Percentiles rank a stretch among this genome's conserved stretches.
Conservation (phyloP, 2,888 invertebrate genomes). For the Platycnemis pennipes region DNA sequence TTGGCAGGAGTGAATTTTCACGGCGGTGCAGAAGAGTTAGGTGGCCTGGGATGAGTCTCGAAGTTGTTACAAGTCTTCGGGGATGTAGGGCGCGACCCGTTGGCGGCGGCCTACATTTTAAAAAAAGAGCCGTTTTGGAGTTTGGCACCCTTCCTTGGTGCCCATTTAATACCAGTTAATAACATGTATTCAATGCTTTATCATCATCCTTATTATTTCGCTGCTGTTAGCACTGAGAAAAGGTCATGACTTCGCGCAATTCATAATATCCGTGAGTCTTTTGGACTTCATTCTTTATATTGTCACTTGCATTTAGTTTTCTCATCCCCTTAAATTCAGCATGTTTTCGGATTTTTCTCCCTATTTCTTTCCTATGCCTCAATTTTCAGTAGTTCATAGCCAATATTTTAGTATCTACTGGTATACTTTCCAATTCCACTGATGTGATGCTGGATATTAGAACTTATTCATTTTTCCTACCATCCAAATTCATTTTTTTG, state of each 20-base stretch:
- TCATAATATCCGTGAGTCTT: neutral
- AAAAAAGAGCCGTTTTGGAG: neutral
- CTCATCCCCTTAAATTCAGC: too few relatives aligned
- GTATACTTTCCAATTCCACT: too few relatives aligned
- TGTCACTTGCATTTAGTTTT: too few relatives aligned
- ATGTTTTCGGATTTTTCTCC: too few relatives aligned
- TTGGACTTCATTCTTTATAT: too few relatives aligned
- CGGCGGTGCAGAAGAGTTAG: neutral
- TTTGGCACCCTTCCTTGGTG: neutral
- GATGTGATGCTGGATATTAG: too few relatives aligned
- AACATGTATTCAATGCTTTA: neutral
- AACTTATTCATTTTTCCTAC: too few relatives aligned
- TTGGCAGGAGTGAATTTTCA: neutral
- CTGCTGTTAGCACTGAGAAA: neutral
- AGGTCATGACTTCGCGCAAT: neutral
- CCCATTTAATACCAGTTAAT: neutral
- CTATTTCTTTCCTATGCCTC: too few relatives aligned
- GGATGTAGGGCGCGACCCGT: neutral
- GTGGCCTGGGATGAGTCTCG: neutral
- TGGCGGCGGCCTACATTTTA: neutral
- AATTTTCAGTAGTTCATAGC: too few relatives aligned
- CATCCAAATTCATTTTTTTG: too few relatives aligned
- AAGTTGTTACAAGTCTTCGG: neutral
- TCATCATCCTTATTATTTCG: neutral
- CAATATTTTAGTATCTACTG: too few relatives aligned